Evolutionary conservation across 2,888 invertebrate genomes (phyloP).

Genomic region (Trissolcus brochymenae): DNA sequence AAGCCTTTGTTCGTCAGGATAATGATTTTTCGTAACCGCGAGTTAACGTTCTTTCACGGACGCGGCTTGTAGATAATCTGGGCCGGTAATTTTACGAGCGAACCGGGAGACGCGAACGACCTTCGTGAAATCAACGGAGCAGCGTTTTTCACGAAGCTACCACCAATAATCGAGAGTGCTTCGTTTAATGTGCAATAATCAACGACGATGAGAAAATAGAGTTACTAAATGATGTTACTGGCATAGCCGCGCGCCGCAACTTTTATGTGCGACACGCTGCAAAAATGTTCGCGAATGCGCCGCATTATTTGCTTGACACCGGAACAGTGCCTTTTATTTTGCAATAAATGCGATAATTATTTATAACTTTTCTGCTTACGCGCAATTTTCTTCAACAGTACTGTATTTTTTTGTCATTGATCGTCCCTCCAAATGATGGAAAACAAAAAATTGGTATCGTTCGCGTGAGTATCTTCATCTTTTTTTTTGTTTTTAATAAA

Average conservation of each 20-base stretch:
- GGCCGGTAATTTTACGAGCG: conserved; percentile 49
- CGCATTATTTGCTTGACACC: conserved; percentile 50
- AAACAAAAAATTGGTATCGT: not conserved
- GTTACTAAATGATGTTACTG: conserved; percentile 53
- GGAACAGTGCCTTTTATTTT: conserved; percentile 45
- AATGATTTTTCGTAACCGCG: conserved; percentile 48
- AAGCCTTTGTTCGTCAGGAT: conserved; percentile 29
- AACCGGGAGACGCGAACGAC: conserved; percentile 35
- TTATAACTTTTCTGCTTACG: conserved; percentile 52
- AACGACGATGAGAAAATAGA: conserved; percentile 55
- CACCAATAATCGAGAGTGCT: conserved; percentile 50
- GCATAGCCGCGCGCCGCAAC: conserved; percentile 27
- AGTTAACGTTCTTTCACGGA: conserved; percentile 47
- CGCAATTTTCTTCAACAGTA: conserved; percentile 34
- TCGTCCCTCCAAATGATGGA: conserved; percentile 15
- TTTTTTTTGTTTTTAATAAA: too few relatives aligned
- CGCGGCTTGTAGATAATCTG: conserved; percentile 37
- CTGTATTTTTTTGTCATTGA: conserved; percentile 20
- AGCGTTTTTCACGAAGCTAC: conserved; percentile 40
- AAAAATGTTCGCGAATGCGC: conserved; percentile 43
- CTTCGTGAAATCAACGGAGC: conserved; percentile 50
- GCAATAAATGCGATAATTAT: conserved; percentile 47
- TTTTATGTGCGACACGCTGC: conserved; percentile 43
- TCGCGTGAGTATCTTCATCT: too few relatives aligned
- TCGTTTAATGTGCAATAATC: conserved; percentile 53